Evolutionary conservation across 2,113 vertebrate genomes (phyloP).

Genomic region (Atractosteus spatula): DNA sequence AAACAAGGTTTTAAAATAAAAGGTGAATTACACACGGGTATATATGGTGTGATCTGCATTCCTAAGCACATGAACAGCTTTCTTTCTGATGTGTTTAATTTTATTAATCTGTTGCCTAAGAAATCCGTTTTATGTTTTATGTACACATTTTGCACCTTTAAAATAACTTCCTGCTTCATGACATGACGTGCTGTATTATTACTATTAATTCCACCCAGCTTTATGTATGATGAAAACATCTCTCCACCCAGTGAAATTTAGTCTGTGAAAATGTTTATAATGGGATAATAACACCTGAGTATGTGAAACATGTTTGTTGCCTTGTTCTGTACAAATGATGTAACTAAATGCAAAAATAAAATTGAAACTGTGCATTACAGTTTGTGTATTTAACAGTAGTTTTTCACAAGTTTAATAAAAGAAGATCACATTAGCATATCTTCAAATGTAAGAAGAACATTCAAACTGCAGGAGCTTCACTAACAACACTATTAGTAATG

Average conservation of each 20-base stretch:
- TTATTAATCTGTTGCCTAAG: slow-evolving; percentile 27
- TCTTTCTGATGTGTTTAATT: slow-evolving; percentile 33
- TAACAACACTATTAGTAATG: no score
- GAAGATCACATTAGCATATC: no score
- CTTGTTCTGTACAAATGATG: slow-evolving; percentile 52
- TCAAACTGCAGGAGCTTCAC: no score
- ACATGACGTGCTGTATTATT: slow-evolving; percentile 30
- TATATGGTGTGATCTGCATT: slow-evolving; percentile 41
- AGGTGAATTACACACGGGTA: slow-evolving; percentile 14
- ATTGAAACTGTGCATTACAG: slow-evolving; percentile 33
- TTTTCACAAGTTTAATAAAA: no score
- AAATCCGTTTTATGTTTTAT: slow-evolving; percentile 34
- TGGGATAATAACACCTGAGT: not conserved
- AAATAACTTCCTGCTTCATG: slow-evolving; percentile 16
- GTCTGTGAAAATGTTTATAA: slow-evolving; percentile 46
- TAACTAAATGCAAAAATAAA: slow-evolving; percentile 50
- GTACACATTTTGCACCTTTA: slow-evolving; percentile 5
- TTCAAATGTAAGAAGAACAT: no score
- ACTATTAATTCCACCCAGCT: slow-evolving; percentile 36
- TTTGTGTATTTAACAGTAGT: no score
- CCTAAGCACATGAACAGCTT: slow-evolving; percentile 11
- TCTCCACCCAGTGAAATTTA: slow-evolving; percentile 43
- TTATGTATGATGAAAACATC: slow-evolving; percentile 36
- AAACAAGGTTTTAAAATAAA: slow-evolving; percentile 1
- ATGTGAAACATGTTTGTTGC: slow-evolving; percentile 60